These are phyloP conservation scores for Andrena camellia DNA, from an alignment of 2,888 invertebrate genomes.

Conservation along the genomic window DNA sequence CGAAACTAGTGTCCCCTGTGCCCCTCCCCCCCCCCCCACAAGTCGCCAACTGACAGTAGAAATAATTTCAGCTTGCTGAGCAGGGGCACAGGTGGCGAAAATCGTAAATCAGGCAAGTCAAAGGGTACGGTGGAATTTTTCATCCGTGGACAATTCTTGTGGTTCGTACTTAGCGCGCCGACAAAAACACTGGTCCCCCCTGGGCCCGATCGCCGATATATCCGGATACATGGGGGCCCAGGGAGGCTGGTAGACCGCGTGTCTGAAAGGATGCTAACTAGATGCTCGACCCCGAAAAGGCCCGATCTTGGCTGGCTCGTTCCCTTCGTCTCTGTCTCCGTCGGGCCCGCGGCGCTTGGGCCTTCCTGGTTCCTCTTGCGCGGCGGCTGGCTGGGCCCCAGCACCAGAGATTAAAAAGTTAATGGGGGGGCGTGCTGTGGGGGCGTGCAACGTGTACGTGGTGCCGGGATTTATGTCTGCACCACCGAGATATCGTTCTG, in stretches of 20 bases:
- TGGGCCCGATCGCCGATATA: conserved; percentile 64
- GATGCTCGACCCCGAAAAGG: conserved; percentile 75
- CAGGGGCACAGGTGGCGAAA: not conserved
- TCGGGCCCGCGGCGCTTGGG: conserved; percentile 40
- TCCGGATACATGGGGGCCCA: conserved; percentile 65
- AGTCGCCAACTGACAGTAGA: not conserved
- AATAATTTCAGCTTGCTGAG: not conserved
- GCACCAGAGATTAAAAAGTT: conserved; percentile 84
- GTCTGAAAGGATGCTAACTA: conserved; percentile 77
- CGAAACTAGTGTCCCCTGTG: no score
- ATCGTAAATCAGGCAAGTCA: conserved; percentile 25
- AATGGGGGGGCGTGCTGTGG: conserved; percentile 85
- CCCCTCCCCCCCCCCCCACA: no score
- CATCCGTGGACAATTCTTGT: conserved; percentile 38
- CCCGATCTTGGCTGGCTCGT: conserved; percentile 48
- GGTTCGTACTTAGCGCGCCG: conserved; percentile 41
- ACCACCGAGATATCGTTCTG: conserved; percentile 84
- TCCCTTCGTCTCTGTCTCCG: conserved; percentile 37
- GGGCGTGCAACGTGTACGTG: conserved; percentile 84
- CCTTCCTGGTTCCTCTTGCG: conserved; percentile 63
- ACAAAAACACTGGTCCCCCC: conserved; percentile 64
- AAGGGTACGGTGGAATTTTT: conserved; percentile 3
- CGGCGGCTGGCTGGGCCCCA: conserved; percentile 65
- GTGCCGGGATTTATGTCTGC: conserved; percentile 85
- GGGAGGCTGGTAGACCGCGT: conserved; percentile 73